Base-by-base conservation (phyloP, 2,797 vertebrate species). In the Dendrocincla tyrannina region DNA sequence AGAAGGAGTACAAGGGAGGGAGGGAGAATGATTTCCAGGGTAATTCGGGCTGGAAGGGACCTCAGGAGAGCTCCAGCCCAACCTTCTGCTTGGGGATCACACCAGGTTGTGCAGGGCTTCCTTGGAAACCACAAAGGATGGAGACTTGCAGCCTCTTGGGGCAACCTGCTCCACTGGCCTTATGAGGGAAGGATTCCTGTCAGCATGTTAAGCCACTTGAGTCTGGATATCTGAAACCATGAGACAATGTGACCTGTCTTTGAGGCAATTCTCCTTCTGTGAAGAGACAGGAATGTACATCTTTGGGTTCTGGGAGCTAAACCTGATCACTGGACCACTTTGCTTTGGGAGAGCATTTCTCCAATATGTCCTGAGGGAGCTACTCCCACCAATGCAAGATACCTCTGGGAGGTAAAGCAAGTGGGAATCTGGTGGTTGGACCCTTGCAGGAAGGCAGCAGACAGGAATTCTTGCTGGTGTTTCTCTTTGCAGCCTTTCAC, bases 311-410 rank as follows among this genome's bases (percentile, higher is more conserved):
- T 4, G 42, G 46, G 64, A 20, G 10, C 50, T 73, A 63, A 46
- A 39, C 11, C 69, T 41, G 8, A 22, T 47, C 49, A 15, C 11
- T 28, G 58, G 17, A 9, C 5, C 1, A 0, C 6, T 50, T 50
- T 67, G 3, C 13, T 91, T 62, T 17, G 39, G 49, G 32, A 32
- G 4, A 37, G 2, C 6, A 0, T 53, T 85, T 44, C 9, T 25
- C 33, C 74, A 72, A 0, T 11, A 23, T 22, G 46, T 33, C 37
- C 58, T 1, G 1, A 4, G 3, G 42, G 55, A 87, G 25, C 27
- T 62, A 4, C 13, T 62, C 33, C 63, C 39, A 1, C 3, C 18
- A 19, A 24, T 2, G 1, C 0, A 10, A 52, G 32, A 2, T 4
- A 16, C 13, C 68, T 47, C 41, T 22, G n/a, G 35, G 44, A 73